These are phyloP conservation scores for Pyrocoelia pectoralis DNA, from an alignment of 2,888 invertebrate species.

Conservation along the genomic window DNA sequence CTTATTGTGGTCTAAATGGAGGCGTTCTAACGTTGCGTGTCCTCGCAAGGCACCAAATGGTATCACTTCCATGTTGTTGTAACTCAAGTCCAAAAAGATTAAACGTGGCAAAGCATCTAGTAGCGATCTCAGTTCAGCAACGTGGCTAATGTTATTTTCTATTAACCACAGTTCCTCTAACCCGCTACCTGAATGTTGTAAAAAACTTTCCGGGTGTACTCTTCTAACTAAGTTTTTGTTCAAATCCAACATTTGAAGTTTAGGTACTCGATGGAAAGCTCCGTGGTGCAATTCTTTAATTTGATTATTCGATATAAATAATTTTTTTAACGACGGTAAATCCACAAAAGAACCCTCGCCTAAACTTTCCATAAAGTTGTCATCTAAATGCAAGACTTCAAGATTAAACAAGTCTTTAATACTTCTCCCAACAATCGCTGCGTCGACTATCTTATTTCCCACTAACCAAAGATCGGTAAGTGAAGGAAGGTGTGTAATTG, in stretches of 20 bases:
- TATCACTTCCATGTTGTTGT: conserved; percentile 78
- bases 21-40: conserved; percentile 79
- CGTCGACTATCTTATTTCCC: conserved; percentile 78
- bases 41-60: conserved; percentile 81
- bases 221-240: conserved; percentile 79
- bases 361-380: conserved; percentile 75
- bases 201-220: conserved; percentile 83
- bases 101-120: conserved; percentile 80
- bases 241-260: conserved; percentile 75
- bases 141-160: conserved; percentile 78
- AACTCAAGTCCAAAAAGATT: conserved; percentile 80
- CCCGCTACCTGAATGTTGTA: conserved; percentile 76
- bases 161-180: conserved; percentile 81
- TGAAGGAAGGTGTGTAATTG: conserved; percentile 72
- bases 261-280: conserved; percentile 81
- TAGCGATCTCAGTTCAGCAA: conserved; percentile 76
- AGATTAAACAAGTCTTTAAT: conserved; percentile 78
- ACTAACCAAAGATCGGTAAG: conserved; percentile 74
- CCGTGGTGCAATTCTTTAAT: conserved; percentile 81
- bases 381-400: conserved; percentile 73
- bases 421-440: conserved; percentile 82
- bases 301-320: conserved; percentile 75
- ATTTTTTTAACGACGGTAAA: conserved; percentile 71
- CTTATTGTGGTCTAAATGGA: conserved; percentile 82
- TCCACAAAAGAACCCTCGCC: conserved; percentile 83